A percentile compares a stretch with the other conserved stretches of the same genome.
Conservation (phyloP, 2,888 invertebrate genomes). For the Papilio elwesi region DNA sequence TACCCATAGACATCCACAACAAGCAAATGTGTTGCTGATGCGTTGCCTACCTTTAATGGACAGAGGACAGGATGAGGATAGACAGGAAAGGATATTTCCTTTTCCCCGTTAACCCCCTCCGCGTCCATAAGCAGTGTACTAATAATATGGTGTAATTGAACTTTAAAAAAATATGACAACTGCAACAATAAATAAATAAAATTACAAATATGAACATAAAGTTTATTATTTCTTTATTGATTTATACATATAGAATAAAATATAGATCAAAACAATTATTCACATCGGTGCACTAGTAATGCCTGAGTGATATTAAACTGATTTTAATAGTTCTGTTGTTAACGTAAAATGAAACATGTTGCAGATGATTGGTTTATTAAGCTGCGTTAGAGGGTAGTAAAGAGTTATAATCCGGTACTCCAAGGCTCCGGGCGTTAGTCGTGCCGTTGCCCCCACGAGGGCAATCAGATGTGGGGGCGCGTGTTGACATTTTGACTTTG, state of each 20-base stretch:
- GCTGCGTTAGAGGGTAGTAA: background rate
- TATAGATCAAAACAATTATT: background rate
- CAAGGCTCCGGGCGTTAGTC: constrained; percentile 22
- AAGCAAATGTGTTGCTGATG: no score
- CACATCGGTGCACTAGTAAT: background rate
- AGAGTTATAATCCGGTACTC: constrained; percentile 7
- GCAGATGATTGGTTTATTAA: constrained; percentile 3
- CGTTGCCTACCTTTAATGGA: no score
- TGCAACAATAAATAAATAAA: no score
- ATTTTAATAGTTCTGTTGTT: background rate
- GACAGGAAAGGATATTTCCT: no score
- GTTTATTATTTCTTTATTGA: no score
- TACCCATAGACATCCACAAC: no score
- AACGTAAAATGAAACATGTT: background rate
- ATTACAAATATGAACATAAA: no score
- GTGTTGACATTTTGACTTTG: constrained; percentile 38
- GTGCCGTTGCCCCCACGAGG: constrained; percentile 28
- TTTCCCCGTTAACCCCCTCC: no score
- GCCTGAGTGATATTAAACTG: background rate
- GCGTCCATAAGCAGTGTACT: no score
- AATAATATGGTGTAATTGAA: no score
- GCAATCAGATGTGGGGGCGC: constrained; percentile 23
- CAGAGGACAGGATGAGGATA: no score
- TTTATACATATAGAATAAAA: background rate
- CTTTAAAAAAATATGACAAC: no score